Conservation (phyloP, 1,140 invertebrate genomes). For the Sitophilus oryzae region DNA sequence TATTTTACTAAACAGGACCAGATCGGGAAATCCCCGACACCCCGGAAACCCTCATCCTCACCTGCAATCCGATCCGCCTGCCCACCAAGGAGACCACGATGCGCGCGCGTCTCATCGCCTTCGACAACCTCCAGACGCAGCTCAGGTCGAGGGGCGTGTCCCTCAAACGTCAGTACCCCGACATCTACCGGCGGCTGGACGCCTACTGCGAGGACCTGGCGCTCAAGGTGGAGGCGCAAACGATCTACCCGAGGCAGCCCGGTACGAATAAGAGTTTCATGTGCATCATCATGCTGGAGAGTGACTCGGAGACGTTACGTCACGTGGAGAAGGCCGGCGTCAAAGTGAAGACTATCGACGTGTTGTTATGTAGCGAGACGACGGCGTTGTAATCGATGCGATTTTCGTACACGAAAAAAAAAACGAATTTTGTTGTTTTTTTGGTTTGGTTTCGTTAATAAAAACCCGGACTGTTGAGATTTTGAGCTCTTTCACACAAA, state of each 20-base stretch:
- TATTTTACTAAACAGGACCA: no score
- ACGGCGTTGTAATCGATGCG: constrained; percentile 32
- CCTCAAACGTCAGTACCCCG: constrained; percentile 74
- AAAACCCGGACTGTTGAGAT: no score
- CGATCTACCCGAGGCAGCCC: constrained; percentile 77
- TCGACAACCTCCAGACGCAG: constrained; percentile 74
- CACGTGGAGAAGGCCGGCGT: constrained; percentile 58
- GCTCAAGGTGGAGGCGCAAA: constrained; percentile 80
- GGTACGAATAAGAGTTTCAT: constrained; percentile 78
- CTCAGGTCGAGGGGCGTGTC: constrained; percentile 71
- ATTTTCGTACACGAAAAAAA: no score
- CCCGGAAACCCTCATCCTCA: constrained; percentile 50
- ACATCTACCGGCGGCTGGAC: constrained; percentile 73
- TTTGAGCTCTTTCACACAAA: no score
- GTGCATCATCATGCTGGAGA: constrained; percentile 88
- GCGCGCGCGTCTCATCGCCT: constrained; percentile 71
- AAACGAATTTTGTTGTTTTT: no score
- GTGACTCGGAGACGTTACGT: constrained; percentile 60
- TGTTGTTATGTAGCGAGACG: constrained; percentile 42
- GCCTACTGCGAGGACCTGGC: constrained; percentile 75
- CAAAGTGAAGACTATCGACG: constrained; percentile 60
- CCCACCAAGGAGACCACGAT: constrained; percentile 56
- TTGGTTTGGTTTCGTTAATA: no score
- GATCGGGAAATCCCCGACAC: constrained; percentile 41
- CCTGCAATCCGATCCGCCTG: constrained; percentile 58